phyloP scores from a whole-genome alignment of 2,888 invertebrate genomes.

The Phortica magna region DNA sequence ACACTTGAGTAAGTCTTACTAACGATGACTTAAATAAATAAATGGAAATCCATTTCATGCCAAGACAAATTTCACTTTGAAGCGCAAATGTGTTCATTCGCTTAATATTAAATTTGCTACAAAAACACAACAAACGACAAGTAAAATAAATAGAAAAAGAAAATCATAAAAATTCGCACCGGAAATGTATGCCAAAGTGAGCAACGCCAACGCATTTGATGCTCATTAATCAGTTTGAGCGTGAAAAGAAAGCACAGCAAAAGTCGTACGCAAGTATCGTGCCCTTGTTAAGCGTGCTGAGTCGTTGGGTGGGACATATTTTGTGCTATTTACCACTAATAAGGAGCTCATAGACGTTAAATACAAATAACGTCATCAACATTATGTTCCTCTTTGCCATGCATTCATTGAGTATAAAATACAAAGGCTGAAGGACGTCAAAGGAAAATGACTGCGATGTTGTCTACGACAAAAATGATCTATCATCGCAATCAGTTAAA shows the following conservation, averaged over 20 bases:
- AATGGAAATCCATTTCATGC: not conserved
- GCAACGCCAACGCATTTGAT: slow-evolving; percentile 12
- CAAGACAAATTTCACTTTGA: slow-evolving; percentile 7
- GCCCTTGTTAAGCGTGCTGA: too few species aligned
- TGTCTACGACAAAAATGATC: slow-evolving; percentile 29
- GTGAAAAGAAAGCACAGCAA: not conserved
- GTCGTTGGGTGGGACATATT: slow-evolving; percentile 10
- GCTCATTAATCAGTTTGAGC: slow-evolving; percentile 22
- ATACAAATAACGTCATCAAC: slow-evolving; percentile 31
- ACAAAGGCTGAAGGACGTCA: not conserved
- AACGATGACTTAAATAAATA: slow-evolving; percentile 16
- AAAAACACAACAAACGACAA: not conserved
- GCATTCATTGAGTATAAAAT: too few species aligned
- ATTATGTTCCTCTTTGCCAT: not conserved
- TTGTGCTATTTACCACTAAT: slow-evolving; percentile 28
- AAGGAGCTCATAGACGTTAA: slow-evolving; percentile 23
- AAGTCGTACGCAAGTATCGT: not conserved
- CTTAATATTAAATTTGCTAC: slow-evolving; percentile 20
- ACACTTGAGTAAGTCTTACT: slow-evolving; percentile 23
- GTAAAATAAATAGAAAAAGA: not conserved
- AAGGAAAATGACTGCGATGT: not conserved
- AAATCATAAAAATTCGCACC: not conserved
- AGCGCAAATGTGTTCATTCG: not conserved
- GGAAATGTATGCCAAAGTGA: not conserved
- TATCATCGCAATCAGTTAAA: slow-evolving; percentile 39